These are phyloP conservation scores for Drosophila vallismaia DNA, from an alignment of 2,888 invertebrate genomes.

Conservation along the genomic window DNA sequence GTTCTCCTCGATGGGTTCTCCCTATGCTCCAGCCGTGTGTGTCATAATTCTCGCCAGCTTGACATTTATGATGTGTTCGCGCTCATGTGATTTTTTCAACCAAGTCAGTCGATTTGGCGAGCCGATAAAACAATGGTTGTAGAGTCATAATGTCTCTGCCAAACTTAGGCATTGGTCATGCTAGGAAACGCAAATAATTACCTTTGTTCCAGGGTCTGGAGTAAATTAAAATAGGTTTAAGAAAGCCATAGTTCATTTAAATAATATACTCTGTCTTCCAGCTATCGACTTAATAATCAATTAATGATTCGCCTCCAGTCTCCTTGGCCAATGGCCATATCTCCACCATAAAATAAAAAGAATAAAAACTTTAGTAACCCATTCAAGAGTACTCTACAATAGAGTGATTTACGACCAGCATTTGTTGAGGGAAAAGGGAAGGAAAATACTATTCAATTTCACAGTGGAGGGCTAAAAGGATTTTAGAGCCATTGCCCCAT, in stretches of 20 bases:
- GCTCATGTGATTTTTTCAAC: constrained; percentile 66
- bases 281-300: constrained; percentile 7
- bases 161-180: constrained; percentile 53
- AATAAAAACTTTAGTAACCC: constrained; percentile 10
- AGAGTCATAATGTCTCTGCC: constrained; percentile 62
- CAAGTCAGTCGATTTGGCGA: constrained; percentile 48
- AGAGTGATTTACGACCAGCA: constrained; percentile 27
- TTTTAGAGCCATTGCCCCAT: constrained; percentile 30
- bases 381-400: constrained; percentile 1
- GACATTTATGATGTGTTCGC: constrained; percentile 81
- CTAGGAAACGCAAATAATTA: constrained; percentile 50
- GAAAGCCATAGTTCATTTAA: neutral
- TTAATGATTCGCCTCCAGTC: constrained; percentile 2
- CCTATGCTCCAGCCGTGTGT: constrained; percentile 32
- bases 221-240: neutral
- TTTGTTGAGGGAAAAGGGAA: constrained; percentile 1
- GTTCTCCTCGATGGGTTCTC: constrained; percentile 23
- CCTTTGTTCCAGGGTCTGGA: constrained; percentile 1
- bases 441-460: constrained; percentile 37
- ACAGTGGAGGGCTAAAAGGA: constrained; percentile 17
- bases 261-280: neutral
- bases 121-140: constrained; percentile 69
- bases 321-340: constrained; percentile 3
- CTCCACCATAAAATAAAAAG: constrained; percentile 11
- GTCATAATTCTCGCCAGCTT: constrained; percentile 78